Percentiles rank a stretch among this genome's conserved stretches.
Evolutionary conservation across 2,797 vertebrate species (phyloP).

Genomic region (Gymnoscopelus braueri): DNA sequence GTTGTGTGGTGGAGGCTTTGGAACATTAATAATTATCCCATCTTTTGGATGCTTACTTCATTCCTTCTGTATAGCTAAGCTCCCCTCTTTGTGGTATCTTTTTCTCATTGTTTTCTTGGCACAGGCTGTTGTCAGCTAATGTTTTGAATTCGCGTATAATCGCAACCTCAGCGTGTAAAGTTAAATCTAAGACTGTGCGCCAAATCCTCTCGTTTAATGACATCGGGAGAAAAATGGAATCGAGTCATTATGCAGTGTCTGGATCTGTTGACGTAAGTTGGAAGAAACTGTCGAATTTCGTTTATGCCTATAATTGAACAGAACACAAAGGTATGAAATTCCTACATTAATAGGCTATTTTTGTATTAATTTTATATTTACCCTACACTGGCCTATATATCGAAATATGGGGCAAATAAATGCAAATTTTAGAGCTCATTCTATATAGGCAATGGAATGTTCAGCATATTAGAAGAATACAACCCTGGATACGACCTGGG

Average conservation of each 20-base stretch:
- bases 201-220: slow-evolving; percentile 38
- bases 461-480: slow-evolving; percentile 59
- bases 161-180: slow-evolving; percentile 13
- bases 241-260: too few species aligned
- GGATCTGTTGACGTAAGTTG: too few species aligned
- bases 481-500: slow-evolving; percentile 50
- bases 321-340: background rate
- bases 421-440: slow-evolving; percentile 31
- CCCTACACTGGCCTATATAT: slow-evolving; percentile 12
- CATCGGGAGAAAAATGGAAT: slow-evolving; percentile 1
- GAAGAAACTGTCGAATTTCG: too few species aligned
- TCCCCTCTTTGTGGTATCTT: slow-evolving; percentile 21
- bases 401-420: slow-evolving; percentile 36
- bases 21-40: slow-evolving; percentile 56
- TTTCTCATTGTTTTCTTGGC: slow-evolving; percentile 41
- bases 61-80: slow-evolving; percentile 17
- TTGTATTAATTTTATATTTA: too few species aligned
- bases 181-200: slow-evolving; percentile 22
- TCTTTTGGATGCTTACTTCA: slow-evolving; percentile 42
- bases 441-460: slow-evolving; percentile 41
- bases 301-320: too few species aligned
- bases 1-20: slow-evolving; percentile 54
- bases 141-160: slow-evolving; percentile 40
- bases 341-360: too few species aligned
- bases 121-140: slow-evolving; percentile 34